A percentile compares a stretch with the other conserved stretches of the same genome.
phyloP scores from a whole-genome alignment of 1,140 invertebrate species.

The Leptinotarsa defecta region DNA sequence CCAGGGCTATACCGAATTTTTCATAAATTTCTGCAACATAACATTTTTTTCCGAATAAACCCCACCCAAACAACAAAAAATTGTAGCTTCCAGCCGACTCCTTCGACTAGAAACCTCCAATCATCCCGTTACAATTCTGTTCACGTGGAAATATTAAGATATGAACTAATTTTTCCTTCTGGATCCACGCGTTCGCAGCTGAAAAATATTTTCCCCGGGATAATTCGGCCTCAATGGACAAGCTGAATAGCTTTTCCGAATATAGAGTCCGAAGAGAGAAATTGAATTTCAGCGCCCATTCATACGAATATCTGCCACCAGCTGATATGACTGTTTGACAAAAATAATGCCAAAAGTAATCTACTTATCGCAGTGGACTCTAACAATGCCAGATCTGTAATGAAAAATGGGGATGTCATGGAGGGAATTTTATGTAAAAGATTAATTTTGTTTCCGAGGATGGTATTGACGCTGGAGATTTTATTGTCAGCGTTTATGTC shows the following conservation, averaged over 20 bases:
- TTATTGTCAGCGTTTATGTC: too few species aligned
- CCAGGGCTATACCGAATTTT: too few species aligned
- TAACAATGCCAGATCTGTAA: too few species aligned
- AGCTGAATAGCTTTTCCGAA: not conserved
- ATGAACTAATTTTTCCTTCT: not conserved
- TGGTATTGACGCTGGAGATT: too few species aligned
- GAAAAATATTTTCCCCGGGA: not conserved
- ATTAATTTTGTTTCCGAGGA: too few species aligned
- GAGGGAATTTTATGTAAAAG: too few species aligned
- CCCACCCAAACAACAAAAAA: not conserved
- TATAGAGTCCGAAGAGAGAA: not conserved
- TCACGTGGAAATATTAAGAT: constrained; percentile 1
- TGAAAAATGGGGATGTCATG: too few species aligned
- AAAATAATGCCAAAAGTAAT: constrained; percentile 4
- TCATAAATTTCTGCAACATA: too few species aligned
- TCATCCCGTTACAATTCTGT: not conserved
- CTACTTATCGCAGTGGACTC: not conserved
- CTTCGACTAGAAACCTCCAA: not conserved
- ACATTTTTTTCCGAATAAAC: too few species aligned
- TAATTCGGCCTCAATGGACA: not conserved
- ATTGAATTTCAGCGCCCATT: not conserved
- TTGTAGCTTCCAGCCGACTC: not conserved
- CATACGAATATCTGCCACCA: not conserved
- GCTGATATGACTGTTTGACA: not conserved
- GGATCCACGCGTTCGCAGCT: not conserved